Conservation (phyloP, 64 coral and sea anemone genomes). For the Stichodactyla mertensii region DNA sequence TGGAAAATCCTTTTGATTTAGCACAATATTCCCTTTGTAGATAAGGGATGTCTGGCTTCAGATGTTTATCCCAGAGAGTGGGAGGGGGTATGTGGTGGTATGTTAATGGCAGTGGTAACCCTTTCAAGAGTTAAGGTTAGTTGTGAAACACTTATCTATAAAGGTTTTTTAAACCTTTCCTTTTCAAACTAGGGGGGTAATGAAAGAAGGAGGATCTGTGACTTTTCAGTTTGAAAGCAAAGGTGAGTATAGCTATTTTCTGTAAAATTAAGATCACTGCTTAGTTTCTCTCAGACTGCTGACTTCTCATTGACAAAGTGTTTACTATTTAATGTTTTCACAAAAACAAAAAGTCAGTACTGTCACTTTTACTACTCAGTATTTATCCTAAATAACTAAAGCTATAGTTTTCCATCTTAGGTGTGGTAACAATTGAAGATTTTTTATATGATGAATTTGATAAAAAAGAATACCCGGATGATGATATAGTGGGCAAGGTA, state of each 20-base stretch:
- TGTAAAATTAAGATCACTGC: neutral
- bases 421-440: constrained; percentile 22
- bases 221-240: constrained; percentile 62
- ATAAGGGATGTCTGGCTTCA: no score
- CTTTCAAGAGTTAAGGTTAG: no score
- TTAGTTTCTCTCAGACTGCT: no score
- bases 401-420: neutral
- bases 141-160: no score
- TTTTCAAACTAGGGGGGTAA: constrained; percentile 30
- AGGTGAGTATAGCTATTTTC: constrained; percentile 40
- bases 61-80: no score
- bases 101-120: no score
- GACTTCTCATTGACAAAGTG: no score
- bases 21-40: no score
- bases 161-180: neutral
- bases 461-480: constrained; percentile 23
- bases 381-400: neutral
- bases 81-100: no score
- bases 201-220: constrained; percentile 70
- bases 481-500: constrained; percentile 27
- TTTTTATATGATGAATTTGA: constrained; percentile 5
- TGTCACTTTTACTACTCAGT: neutral
- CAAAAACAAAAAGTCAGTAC: no score
- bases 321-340: no score
- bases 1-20: no score